Evolutionary conservation across 1,140 invertebrate genomes (phyloP), one percentile per base, ranked within the genome.

Genomic region (Homalodisca vitripennis): DNA sequence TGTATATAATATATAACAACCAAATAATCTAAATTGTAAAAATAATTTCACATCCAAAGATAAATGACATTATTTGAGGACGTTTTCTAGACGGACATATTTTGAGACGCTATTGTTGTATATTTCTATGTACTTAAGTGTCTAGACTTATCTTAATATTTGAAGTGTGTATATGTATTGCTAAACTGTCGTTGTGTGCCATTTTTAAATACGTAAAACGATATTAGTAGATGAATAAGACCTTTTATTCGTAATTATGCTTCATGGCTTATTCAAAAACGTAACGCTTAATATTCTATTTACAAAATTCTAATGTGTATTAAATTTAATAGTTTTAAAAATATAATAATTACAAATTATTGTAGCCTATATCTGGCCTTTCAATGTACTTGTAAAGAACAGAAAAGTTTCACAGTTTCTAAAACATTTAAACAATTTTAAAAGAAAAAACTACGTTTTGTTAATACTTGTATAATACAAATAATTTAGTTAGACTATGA

Each of bases 21-120:
- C 55, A 60, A 60, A 60, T 60, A 60, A 60, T 60, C 55, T 24
- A 60, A 60, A 60, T 60, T 60, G 55, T 60, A 60, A 60, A 27
- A 60, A 51, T 51, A 27, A 60, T 24, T 60, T 27, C 14, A 30
- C 55, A 60, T 60, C 55, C 55, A 60, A 60, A 60, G 55, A 60
- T 60, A 60, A 26, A 26, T 27, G 55, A 60, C 55, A 60, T 60
- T 10, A 41, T 41, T 10, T 12, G 3, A 24, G 27, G 29, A 13
- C 29, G 26, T 60, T 60, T 13, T 60, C 12, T 13, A 27, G 27
- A 22, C 14, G 10, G 24, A 60, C 26, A 60, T 60, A 60, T 60
- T 60, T 60, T 60, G 55, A 60, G 13, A 60, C n/a, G 22, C 29
- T 24, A 14, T 60, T 60, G 55, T 60, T 60, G 55, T 60, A 60